Conservation (phyloP, 2,113 vertebrate genomes). For the Thalassarche chlororhynchos region DNA sequence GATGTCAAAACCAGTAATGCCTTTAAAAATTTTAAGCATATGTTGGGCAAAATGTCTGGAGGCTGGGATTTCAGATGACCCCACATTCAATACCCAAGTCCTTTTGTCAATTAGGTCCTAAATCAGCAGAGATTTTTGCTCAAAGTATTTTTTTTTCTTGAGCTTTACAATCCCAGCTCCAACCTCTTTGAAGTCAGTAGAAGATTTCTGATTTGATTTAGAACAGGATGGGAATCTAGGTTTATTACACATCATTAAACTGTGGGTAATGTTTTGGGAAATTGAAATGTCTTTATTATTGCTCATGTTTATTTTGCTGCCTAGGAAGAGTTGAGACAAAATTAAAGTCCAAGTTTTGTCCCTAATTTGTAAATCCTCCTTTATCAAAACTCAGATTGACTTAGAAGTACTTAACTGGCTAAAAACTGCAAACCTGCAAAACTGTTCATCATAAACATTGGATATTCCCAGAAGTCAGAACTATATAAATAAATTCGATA, state of each 20-base stretch:
- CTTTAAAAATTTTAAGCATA: background rate
- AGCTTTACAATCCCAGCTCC: background rate
- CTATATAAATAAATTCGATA: background rate
- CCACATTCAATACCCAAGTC: background rate
- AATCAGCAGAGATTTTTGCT: background rate
- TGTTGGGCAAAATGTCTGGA: background rate
- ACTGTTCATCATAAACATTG: background rate
- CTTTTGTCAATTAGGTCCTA: background rate
- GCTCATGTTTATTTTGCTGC: background rate
- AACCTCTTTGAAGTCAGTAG: background rate
- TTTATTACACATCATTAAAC: background rate
- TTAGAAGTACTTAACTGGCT: background rate
- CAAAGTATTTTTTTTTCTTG: background rate
- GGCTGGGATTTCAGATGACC: background rate
- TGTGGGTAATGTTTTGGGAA: background rate
- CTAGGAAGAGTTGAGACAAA: background rate
- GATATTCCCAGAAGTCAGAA: background rate
- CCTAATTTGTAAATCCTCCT: background rate
- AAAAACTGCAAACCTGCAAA: background rate
- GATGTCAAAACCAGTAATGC: background rate
- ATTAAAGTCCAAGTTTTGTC: background rate
- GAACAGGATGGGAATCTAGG: background rate
- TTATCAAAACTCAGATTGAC: background rate
- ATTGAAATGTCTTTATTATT: background rate
- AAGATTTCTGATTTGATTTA: background rate